Evolutionary conservation across 1,140 invertebrate genomes (phyloP).

Genomic region (Drosophila ogumai): DNA sequence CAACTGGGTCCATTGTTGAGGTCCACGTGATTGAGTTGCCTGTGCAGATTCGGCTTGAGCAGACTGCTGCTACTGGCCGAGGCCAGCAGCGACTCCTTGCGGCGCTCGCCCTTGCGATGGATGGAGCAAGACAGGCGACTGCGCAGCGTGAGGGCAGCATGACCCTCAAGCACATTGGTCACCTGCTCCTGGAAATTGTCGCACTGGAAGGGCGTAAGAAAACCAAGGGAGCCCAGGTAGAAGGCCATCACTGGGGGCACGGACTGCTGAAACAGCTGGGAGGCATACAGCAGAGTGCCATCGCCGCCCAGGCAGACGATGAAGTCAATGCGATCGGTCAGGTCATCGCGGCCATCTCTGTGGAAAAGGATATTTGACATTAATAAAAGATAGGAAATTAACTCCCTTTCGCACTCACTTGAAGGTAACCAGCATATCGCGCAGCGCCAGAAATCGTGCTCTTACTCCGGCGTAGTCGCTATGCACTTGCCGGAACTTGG

Average conservation of each 20-base stretch:
- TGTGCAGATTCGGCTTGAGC: constrained; percentile 42
- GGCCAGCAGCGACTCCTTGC: constrained; percentile 60
- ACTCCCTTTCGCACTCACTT: constrained; percentile 57
- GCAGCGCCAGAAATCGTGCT: constrained; percentile 89
- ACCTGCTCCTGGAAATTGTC: constrained; percentile 97
- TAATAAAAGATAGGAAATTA: neutral
- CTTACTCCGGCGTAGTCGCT: constrained; percentile 57
- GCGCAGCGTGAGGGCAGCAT: constrained; percentile 94
- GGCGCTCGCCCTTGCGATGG: constrained; percentile 87
- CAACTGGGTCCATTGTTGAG: constrained; percentile 31
- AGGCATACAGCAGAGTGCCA: constrained; percentile 97
- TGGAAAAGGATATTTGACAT: neutral
- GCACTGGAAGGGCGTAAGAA: constrained; percentile 97
- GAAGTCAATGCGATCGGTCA: constrained; percentile 98
- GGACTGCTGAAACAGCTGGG: constrained; percentile 97
- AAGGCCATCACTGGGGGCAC: constrained; percentile 99
- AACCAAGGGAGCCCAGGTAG: constrained; percentile 97
- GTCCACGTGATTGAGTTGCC: constrained; percentile 41
- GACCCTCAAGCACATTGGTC: constrained; percentile 95
- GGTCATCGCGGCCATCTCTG: constrained; percentile 93
- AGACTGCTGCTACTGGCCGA: constrained; percentile 24
- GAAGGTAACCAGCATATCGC: constrained; percentile 95
- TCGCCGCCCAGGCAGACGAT: constrained; percentile 98
- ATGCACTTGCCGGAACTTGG: constrained; percentile 68
- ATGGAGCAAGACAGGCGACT: constrained; percentile 96